Evolutionary conservation across 1,140 invertebrate genomes (phyloP).

Genomic region (Schlechtendalia chinensis): DNA sequence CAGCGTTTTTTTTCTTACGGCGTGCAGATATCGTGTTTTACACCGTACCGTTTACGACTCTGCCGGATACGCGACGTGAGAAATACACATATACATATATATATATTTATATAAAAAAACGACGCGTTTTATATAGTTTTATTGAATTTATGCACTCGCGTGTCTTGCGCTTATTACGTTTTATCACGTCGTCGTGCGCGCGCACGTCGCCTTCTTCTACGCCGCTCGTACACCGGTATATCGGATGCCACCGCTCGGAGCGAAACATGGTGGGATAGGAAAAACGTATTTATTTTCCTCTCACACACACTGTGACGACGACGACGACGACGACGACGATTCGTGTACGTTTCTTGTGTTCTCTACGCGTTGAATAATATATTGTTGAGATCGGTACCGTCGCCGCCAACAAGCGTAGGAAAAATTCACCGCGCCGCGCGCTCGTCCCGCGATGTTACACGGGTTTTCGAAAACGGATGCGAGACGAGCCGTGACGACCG

Average conservation of each 20-base stretch:
- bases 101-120: not conserved
- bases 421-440: too few relatives aligned
- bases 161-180: constrained; percentile 32
- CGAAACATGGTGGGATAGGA: not conserved
- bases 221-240: too few relatives aligned
- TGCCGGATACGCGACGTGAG: not conserved
- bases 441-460: not conserved
- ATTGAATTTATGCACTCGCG: constrained; percentile 30
- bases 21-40: too few relatives aligned
- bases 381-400: not conserved
- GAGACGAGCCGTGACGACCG: too few relatives aligned
- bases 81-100: too few relatives aligned
- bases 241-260: too few relatives aligned
- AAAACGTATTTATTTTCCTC: not conserved
- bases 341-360: not conserved
- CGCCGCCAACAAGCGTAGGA: not conserved
- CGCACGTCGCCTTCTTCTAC: not conserved
- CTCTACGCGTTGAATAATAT: not conserved
- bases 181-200: constrained; percentile 4
- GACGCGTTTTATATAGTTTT: not conserved
- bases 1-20: constrained; percentile 15
- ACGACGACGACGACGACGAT: too few relatives aligned
- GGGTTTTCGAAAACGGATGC: not conserved
- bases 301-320: too few relatives aligned
- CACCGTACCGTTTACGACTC: not conserved